Evolutionary conservation across 1,140 invertebrate genomes (phyloP), one percentile per base, ranked within the genome.

Genomic region (Zaprionus capensis): DNA sequence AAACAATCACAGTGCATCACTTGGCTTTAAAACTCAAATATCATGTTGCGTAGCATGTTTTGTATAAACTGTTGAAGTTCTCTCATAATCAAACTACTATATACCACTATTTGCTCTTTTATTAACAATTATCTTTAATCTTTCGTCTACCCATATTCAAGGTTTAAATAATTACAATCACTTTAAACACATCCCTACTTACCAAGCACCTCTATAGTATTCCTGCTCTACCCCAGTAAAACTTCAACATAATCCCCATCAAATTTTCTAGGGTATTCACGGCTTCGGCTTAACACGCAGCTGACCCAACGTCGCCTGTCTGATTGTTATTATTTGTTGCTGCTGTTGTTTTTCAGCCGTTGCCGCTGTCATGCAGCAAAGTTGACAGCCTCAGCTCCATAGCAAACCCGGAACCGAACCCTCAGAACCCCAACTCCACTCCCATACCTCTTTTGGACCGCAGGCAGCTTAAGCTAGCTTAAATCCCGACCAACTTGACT

Each of bases 331-430:
- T 56, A 12, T 11, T 51, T 26, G 38, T 61, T 59, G 55, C 28
- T 63, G 61, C 34, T 51, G 62, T 20, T 70, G 71, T 15, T 53
- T 14, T 26, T 38, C 41, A 24, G 49, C 61, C 65, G 55, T 36
- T 74, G 58, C 55, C 62, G 70, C 74, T 80, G 77, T 80, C 78
- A 80, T 65, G 78, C 74, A 68, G 61, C 66, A 24, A 14, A 69
- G 64, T 65, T 77, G 74, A 80, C 78, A 80, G 61, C 59, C 38
- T 34, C 31, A 34, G 9, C 0, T 11, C 9, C 31, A 34, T 34
- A 7, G 28, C 28, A 7, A n/a, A 15, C 41, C n/a, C 41, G 6
- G 15, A 44, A n/a, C n/a, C 38, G 14, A 15, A 46, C 2, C 2
- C 41, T 6, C n/a, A 17, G 5, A 44, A 17, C 15, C 6, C 15